These are phyloP conservation scores for Hormaphis cornu DNA, from an alignment of 1,140 invertebrate species.

Conservation along the genomic window DNA sequence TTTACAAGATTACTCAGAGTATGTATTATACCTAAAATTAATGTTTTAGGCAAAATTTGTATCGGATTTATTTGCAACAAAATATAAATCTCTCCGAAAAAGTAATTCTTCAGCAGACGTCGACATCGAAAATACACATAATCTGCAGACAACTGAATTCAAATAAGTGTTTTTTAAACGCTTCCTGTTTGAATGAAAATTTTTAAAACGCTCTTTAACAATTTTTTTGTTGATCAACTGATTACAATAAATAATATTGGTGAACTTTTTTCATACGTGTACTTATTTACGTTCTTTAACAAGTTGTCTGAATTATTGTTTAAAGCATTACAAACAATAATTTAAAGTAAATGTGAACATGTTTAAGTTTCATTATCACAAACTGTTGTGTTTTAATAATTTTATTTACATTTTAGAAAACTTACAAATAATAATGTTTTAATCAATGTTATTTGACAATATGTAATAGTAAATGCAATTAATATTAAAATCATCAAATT, in stretches of 20 bases:
- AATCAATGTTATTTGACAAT: no score
- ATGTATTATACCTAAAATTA: conserved; percentile 6
- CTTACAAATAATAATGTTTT: no score
- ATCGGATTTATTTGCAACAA: conserved; percentile 12
- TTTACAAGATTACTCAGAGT: not conserved
- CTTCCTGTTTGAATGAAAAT: not conserved
- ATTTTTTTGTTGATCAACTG: not conserved
- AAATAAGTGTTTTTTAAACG: not conserved
- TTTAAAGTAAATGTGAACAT: no score
- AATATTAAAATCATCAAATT: not conserved
- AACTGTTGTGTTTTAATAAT: no score
- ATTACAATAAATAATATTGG: not conserved
- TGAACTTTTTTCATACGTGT: no score
- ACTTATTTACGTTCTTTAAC: no score
- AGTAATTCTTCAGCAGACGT: conserved; percentile 14
- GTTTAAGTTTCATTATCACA: no score
- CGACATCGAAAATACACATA: conserved; percentile 9
- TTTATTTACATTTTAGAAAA: no score
- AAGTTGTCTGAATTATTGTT: no score
- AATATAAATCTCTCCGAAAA: conserved; percentile 24
- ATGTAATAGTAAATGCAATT: no score
- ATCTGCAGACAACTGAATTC: conserved; percentile 17
- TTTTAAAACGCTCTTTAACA: not conserved
- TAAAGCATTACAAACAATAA: no score
- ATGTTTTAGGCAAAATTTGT: conserved; percentile 29